Base-by-base conservation (phyloP, 2,888 invertebrate genomes). In the Ferdinandea cuprea region DNA sequence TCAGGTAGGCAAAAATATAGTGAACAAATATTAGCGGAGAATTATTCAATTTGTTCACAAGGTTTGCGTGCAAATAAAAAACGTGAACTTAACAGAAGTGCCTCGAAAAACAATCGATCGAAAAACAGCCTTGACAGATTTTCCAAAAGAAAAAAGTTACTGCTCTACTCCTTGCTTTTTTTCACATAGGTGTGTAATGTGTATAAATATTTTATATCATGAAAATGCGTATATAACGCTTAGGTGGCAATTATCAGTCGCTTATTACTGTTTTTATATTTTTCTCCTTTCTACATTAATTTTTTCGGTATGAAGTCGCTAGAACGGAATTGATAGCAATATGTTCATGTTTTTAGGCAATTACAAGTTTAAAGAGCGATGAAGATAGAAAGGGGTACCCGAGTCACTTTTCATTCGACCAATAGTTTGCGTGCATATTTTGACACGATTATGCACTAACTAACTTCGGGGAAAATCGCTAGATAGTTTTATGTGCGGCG, bases 1-100 rank as follows among this genome's bases (percentile, higher is more conserved):
- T 87, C 89, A 91, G 91, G 91, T 91, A 91, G 87, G 88, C 87
- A 86, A 87, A 86, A 79, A 87, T 87, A 86, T 85, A 66, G 63
- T 85, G 79, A 77, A 73, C 85, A 86, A 85, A 65, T 59, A 74
- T 88, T 87, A 68, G 87, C 87, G 88, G 87, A n/a, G 17, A 25
- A 52, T 69, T 58, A 54, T 76, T 72, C 66, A 59, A 58, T 37
- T 25, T 37, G 7, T 9, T 19, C 13, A 21, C 25, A 68, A 74
- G 15, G 25, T 42, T 61, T 40, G 56, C 68, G 68, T 80, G 48
- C 7, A 80, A 40, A 63, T 56, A 61, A 28, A 13, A 32, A 54
- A 19, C 1, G 54, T 25, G 56, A 44, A 25, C 28, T 50, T 35
- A 17, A 32, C 19, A 15, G 7, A 58, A 69, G 63, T 72, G 78